Conservation (phyloP, 2,888 invertebrate genomes). For the Xestia c-nigrum region DNA sequence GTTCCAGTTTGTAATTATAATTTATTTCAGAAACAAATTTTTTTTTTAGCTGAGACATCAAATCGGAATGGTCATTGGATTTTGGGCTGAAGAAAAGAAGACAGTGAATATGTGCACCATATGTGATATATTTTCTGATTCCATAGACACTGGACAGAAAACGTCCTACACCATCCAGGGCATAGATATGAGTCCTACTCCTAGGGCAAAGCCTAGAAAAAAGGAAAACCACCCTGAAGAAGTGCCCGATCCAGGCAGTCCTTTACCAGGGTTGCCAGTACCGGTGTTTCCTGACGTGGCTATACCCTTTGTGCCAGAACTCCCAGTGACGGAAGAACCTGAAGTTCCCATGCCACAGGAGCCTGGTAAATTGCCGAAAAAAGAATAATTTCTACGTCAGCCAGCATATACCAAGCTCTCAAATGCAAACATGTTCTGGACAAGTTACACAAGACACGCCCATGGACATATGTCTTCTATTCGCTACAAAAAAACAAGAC, state of each 20-base stretch:
- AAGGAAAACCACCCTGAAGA: slow-evolving; percentile 33
- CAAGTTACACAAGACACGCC: background rate
- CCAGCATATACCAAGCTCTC: background rate
- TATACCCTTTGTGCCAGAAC: slow-evolving; percentile 50
- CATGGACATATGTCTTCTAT: background rate
- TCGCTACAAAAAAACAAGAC: background rate
- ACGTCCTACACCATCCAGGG: background rate
- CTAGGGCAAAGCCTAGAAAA: slow-evolving; percentile 16
- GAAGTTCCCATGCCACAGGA: slow-evolving; percentile 43
- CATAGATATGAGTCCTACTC: slow-evolving; percentile 34
- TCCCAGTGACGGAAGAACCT: slow-evolving; percentile 37
- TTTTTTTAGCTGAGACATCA: slow-evolving; percentile 33
- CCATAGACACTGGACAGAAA: background rate
- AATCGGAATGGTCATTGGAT: background rate
- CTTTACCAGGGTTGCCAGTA: slow-evolving; percentile 47
- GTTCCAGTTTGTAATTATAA: background rate
- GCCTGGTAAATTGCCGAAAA: slow-evolving; percentile 25
- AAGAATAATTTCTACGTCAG: slow-evolving; percentile 2
- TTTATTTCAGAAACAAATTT: background rate
- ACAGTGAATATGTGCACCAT: background rate
- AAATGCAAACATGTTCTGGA: background rate
- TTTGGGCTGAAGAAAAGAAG: slow-evolving; percentile 1
- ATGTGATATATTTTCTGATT: slow-evolving; percentile 6
- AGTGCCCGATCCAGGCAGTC: slow-evolving; percentile 42
- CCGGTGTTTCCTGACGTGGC: slow-evolving; percentile 49